Conservation (phyloP, 2,888 invertebrate genomes). For the Xanthia icteritia region DNA sequence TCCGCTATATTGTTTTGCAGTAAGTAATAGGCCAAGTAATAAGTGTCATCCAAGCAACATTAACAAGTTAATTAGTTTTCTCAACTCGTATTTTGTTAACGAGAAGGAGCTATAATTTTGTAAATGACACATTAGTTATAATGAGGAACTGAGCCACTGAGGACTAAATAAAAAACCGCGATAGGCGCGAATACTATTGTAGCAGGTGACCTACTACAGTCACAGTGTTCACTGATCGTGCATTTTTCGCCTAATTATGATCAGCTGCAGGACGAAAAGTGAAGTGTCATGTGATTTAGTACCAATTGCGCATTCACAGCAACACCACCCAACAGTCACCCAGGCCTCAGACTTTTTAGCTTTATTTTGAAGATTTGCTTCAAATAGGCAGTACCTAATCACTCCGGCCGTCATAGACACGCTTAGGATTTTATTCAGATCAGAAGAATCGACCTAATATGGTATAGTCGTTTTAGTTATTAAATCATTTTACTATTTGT, state of each 20-base stretch:
- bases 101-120: neutral
- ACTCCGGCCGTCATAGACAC: neutral
- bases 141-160: neutral
- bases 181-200: neutral
- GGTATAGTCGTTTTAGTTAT: neutral
- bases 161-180: conserved; percentile 2
- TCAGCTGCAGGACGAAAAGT: neutral
- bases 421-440: neutral
- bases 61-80: conserved; percentile 39
- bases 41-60: conserved; percentile 38
- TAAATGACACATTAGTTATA: neutral
- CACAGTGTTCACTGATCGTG: too few species aligned
- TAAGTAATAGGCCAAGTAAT: conserved; percentile 39
- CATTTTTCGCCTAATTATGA: neutral
- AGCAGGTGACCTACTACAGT: neutral
- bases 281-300: too few species aligned
- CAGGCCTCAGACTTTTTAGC: neutral
- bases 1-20: conserved; percentile 31
- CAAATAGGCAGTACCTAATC: neutral
- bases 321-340: too few species aligned
- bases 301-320: neutral
- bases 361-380: neutral
- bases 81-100: conserved; percentile 26
- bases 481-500: neutral
- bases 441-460: neutral